Conservation (phyloP, 2,113 vertebrate genomes). For the Colossoma macropomum region DNA sequence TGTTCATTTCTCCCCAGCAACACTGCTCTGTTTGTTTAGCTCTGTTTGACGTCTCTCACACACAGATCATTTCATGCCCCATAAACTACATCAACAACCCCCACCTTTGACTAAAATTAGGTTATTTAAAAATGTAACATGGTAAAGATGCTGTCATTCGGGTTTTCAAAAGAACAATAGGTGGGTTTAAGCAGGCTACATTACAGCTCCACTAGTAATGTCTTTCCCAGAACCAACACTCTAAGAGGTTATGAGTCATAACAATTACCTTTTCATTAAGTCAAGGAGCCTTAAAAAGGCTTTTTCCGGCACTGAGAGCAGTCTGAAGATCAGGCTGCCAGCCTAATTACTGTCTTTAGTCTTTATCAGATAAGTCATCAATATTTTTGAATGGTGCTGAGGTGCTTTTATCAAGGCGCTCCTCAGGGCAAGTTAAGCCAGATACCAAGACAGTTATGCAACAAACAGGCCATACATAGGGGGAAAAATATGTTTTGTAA, state of each 20-base stretch:
- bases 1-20: conserved; percentile 14
- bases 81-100: conserved; percentile 4
- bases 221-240: conserved; percentile 19
- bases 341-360: conserved; percentile 45
- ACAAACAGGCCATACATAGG: not conserved
- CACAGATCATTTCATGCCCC: conserved; percentile 39
- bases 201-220: not conserved
- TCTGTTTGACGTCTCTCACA: conserved; percentile 29
- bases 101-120: conserved; percentile 26
- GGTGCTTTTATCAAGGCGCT: conserved; percentile 42
- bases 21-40: conserved; percentile 35
- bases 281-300: conserved; percentile 13
- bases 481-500: conserved; percentile 11
- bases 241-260: conserved; percentile 7
- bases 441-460: conserved; percentile 25
- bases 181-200: not conserved
- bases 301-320: conserved; percentile 22
- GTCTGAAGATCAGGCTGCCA: conserved; percentile 41
- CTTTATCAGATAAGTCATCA: conserved; percentile 55
- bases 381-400: conserved; percentile 35
- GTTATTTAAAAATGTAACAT: conserved; percentile 19
- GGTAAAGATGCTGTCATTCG: not conserved
- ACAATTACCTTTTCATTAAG: conserved; percentile 42
- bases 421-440: conserved; percentile 44
- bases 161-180: not conserved